Percentiles rank a stretch among this genome's conserved stretches.
These are phyloP conservation scores for Alligator sinensis DNA, from an alignment of 2,113 vertebrate genomes.

Conservation along the genomic window DNA sequence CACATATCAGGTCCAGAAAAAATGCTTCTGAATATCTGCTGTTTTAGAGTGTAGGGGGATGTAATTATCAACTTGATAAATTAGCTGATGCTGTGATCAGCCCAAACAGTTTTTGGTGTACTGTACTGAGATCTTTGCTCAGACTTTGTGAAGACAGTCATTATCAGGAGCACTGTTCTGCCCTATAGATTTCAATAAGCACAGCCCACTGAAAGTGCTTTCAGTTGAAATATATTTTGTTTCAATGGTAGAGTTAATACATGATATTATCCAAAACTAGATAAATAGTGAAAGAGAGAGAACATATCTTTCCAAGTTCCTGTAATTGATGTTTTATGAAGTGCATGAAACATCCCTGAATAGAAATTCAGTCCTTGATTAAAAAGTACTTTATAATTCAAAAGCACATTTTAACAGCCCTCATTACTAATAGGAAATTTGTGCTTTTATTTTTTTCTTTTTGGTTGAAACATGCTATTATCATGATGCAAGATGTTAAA, in stretches of 20 bases:
- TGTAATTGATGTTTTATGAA: not conserved
- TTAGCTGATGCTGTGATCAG: not conserved
- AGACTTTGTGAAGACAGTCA: not conserved
- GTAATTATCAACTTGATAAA: not conserved
- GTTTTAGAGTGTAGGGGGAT: not conserved
- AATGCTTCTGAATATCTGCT: not conserved
- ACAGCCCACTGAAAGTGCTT: not conserved
- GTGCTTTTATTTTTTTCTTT: not conserved
- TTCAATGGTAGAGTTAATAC: not conserved
- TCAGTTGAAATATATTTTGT: not conserved
- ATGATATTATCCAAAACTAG: not conserved
- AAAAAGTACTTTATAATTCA: not conserved
- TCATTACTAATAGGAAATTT: not conserved
- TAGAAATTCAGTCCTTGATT: not conserved
- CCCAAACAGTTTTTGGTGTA: not conserved
- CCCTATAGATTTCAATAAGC: not conserved
- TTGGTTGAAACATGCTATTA: not conserved
- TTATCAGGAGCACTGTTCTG: not conserved
- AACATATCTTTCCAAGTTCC: not conserved
- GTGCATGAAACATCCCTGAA: not conserved
- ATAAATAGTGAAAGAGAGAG: not conserved
- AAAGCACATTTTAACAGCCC: not conserved
- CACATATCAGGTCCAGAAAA: not conserved
- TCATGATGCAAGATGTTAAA: not conserved
- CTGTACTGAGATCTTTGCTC: not conserved